phyloP scores from a whole-genome alignment of 2,797 vertebrate species.

The Remorina albescens region DNA sequence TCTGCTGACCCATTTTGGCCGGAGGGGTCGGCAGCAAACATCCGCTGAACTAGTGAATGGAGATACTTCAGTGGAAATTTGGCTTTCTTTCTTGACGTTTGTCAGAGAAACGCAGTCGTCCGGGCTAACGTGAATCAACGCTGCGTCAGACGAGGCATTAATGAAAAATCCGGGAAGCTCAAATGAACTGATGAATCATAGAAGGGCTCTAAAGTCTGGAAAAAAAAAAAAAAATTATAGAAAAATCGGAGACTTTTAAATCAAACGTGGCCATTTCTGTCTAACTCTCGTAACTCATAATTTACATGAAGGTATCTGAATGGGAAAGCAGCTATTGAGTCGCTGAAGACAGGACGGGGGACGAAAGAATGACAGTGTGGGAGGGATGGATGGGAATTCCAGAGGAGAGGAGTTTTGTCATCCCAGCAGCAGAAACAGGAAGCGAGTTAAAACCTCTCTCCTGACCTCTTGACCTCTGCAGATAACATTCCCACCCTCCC shows the following conservation, averaged over 20 bases:
- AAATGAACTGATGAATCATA: no score
- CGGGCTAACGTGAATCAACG: not conserved
- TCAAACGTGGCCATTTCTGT: not conserved
- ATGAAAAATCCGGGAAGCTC: not conserved
- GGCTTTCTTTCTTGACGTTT: no score
- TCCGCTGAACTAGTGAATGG: not conserved
- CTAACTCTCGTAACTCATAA: not conserved
- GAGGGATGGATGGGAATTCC: conserved; percentile 65
- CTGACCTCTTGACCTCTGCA: conserved; percentile 68
- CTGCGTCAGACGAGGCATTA: not conserved
- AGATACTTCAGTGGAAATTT: not conserved
- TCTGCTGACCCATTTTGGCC: conserved; percentile 28
- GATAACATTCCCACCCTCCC: conserved; percentile 85
- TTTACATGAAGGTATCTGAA: conserved; percentile 20
- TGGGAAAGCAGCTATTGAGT: conserved; percentile 1
- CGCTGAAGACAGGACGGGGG: conserved; percentile 31
- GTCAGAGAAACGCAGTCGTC: no score
- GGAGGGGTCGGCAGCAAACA: conserved; percentile 13
- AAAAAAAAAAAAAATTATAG: no score
- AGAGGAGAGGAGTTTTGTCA: conserved; percentile 69
- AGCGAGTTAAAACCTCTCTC: conserved; percentile 82
- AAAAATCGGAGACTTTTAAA: not conserved
- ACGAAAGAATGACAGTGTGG: conserved; percentile 45
- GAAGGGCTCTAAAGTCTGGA: no score
- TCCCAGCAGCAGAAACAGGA: conserved; percentile 81